Percentiles rank a stretch among this genome's conserved stretches.
Conservation (phyloP, 2,888 invertebrate genomes). For the Megaustenia siamemsis region DNA sequence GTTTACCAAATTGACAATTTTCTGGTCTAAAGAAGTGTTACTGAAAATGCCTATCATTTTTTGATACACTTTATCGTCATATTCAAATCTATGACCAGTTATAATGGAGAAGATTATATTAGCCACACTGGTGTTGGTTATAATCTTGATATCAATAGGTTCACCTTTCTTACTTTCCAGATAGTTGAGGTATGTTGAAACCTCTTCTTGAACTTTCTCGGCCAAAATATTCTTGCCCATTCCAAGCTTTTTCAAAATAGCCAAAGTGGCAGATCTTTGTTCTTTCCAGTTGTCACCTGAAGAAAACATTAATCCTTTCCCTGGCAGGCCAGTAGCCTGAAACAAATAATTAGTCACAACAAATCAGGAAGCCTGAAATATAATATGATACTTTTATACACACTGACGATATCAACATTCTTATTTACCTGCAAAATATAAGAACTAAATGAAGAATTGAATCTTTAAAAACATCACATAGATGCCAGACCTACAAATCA, state of each 20-base stretch:
- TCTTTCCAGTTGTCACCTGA: background rate
- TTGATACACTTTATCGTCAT: background rate
- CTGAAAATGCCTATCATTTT: background rate
- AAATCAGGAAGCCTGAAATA: no score
- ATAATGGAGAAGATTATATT: conserved; percentile 11
- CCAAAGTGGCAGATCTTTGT: background rate
- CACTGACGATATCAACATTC: no score
- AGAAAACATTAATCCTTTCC: background rate
- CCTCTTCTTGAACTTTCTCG: background rate
- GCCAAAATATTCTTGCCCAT: background rate
- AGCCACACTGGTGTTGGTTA: background rate
- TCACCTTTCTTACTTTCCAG: background rate
- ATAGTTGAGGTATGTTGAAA: background rate
- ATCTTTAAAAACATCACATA: no score
- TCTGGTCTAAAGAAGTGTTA: background rate
- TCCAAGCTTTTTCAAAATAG: background rate
- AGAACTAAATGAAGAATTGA: no score
- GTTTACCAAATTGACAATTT: background rate
- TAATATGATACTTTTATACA: no score
- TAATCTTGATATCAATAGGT: background rate
- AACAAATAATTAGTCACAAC: no score
- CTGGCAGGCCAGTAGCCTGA: background rate
- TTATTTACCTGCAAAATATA: no score
- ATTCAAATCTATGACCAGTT: background rate
- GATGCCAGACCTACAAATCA: no score